Conservation (phyloP, 2,888 invertebrate genomes). For the Hybos culiciformis region DNA sequence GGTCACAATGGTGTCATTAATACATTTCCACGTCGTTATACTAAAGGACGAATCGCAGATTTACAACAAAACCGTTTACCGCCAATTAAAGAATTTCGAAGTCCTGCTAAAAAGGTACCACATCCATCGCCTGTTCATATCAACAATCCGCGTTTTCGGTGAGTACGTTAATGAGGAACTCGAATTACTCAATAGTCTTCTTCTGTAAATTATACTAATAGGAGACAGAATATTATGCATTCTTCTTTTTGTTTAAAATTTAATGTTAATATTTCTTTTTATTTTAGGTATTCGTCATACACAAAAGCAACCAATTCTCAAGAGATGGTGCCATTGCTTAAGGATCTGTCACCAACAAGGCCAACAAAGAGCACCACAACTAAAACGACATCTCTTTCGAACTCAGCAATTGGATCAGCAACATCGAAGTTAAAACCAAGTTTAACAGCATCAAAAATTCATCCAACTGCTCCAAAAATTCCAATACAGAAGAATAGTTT, state of each 20-base stretch:
- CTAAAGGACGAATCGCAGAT: slow-evolving; percentile 36
- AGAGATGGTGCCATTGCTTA: slow-evolving; percentile 27
- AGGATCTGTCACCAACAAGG: slow-evolving; percentile 29
- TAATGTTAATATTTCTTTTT: too few species aligned
- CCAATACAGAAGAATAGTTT: slow-evolving; percentile 29
- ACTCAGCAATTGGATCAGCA: too few species aligned
- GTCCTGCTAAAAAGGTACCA: slow-evolving; percentile 36
- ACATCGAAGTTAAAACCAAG: too few species aligned
- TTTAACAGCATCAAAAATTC: slow-evolving; percentile 29
- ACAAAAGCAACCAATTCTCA: slow-evolving; percentile 27
- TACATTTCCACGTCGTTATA: slow-evolving; percentile 32
- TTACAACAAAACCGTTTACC: slow-evolving; percentile 54
- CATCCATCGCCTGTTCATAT: slow-evolving; percentile 38
- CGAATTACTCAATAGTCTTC: too few species aligned
- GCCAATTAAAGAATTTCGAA: slow-evolving; percentile 58
- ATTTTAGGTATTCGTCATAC: slow-evolving; percentile 30
- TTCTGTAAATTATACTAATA: too few species aligned
- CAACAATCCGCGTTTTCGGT: slow-evolving; percentile 35
- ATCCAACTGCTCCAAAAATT: slow-evolving; percentile 28
- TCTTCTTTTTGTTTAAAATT: too few species aligned
- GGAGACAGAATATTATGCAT: too few species aligned
- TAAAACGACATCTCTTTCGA: slow-evolving; percentile 13
- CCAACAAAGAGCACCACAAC: slow-evolving; percentile 16
- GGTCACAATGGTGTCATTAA: slow-evolving; percentile 20
- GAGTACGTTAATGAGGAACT: too few species aligned